Evolutionary conservation across 2,888 invertebrate species (phyloP), one percentile per base, ranked within the genome.

Genomic region (Pandemis heparana): DNA sequence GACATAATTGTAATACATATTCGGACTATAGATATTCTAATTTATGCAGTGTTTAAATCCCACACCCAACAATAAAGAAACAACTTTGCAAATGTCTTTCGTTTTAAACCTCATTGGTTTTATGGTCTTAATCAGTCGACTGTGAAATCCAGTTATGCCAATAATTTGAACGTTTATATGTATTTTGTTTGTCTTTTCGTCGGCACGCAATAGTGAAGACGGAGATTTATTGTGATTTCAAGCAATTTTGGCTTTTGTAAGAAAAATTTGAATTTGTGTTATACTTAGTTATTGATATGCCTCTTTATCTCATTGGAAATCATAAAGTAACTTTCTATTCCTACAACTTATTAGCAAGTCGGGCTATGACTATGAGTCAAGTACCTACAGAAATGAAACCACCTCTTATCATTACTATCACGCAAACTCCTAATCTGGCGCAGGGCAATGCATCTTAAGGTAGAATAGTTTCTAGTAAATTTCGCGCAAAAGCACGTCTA

Each of bases 401-500:
- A 41, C 59, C 60, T 16, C 18, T 71, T 66, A 70, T 71, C 67
- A 86, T 87, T 78, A 83, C 82, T 86, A 88, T 87, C 85, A 82
- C 76, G 78, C 78, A 78, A 81, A 82, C 85, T 82, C 79, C 82
- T 83, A 83, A 86, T 81, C 83, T 81, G 84, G 85, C 87, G 85
- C 82, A 87, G 87, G 18, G 70, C 70, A 53, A 87, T 88, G 88
- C 48, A 84, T 84, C 79, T 82, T 83, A 82, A 83, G 84, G 86
- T 87, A 83, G 81, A 89, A 87, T 85, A 83, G 88, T 88, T 89
- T 87, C 88, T 85, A 90, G 90, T 90, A 88, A 85, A 89, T 88
- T 90, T 90, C 85, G 85, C 87, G 85, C 89, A 86, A 87, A 87
- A 87, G 86, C 83, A 83, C 87, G 86, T 86, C 84, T 83, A 82